A percentile compares a stretch with the other conserved stretches of the same genome.
Conservation (phyloP, 2,113 vertebrate species). For the Pandion haliaetus region DNA sequence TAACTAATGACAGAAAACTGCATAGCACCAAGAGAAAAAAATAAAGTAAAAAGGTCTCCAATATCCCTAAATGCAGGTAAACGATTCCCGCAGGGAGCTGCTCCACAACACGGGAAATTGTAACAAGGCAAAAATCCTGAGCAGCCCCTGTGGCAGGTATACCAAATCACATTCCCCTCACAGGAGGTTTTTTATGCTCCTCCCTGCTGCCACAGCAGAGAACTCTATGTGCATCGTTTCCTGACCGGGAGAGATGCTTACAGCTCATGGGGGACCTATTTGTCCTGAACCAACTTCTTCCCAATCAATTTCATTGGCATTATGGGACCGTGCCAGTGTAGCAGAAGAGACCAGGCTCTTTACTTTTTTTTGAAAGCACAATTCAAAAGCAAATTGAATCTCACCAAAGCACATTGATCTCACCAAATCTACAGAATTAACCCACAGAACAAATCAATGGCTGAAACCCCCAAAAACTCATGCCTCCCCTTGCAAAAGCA, state of each 20-base stretch:
- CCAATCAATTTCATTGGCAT: neutral
- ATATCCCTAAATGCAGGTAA: neutral
- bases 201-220: neutral
- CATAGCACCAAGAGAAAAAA: neutral
- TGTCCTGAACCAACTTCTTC: neutral
- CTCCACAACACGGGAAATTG: neutral
- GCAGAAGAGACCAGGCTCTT: neutral
- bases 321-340: neutral
- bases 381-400: too few species aligned
- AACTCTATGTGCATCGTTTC: neutral
- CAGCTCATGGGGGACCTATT: neutral
- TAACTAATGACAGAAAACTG: neutral
- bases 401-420: neutral
- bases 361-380: neutral
- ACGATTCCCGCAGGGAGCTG: neutral
- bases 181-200: neutral
- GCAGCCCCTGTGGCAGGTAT: neutral
- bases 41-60: neutral
- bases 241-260: neutral
- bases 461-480: neutral
- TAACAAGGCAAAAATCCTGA: neutral
- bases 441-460: neutral
- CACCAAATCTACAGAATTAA: neutral
- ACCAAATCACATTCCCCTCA: neutral
- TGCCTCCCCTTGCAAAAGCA: neutral